A percentile compares a stretch with the other conserved stretches of the same genome.
phyloP scores from a whole-genome alignment of 2,888 invertebrate species.

The Tiliacea citrago region DNA sequence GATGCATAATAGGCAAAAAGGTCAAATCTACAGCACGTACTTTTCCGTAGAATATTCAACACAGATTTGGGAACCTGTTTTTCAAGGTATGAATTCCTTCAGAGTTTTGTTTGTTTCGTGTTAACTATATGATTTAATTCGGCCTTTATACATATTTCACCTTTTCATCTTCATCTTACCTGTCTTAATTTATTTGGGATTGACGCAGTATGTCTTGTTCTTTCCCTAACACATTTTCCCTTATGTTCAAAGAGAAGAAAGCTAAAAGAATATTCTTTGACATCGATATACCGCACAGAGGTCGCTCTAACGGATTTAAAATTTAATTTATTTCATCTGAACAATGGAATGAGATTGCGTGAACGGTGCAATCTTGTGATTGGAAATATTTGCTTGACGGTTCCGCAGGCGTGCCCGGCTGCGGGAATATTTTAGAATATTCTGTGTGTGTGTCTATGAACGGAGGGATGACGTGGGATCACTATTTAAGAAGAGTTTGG shows the following conservation, averaged over 20 bases:
- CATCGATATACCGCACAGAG: background rate
- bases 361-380: slow-evolving; percentile 59
- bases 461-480: slow-evolving; percentile 2
- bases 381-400: slow-evolving; percentile 61
- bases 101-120: background rate
- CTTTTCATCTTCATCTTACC: no score
- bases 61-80: background rate
- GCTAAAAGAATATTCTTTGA: background rate
- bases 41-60: background rate
- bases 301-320: slow-evolving; percentile 34
- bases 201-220: background rate
- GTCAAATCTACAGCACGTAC: background rate
- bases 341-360: slow-evolving; percentile 48
- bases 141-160: no score
- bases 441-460: background rate
- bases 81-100: background rate
- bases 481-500: background rate
- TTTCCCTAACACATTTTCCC: background rate
- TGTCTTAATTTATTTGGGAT: background rate
- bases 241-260: background rate
- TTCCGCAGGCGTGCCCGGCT: slow-evolving; percentile 17
- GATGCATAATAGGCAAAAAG: no score
- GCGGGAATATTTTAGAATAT: slow-evolving; percentile 11
- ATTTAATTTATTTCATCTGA: slow-evolving; percentile 57
- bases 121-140: background rate